A percentile compares a stretch with the other conserved stretches of the same genome.
Conservation (phyloP, 1,140 invertebrate genomes). For the Adoxophyes honmai region DNA sequence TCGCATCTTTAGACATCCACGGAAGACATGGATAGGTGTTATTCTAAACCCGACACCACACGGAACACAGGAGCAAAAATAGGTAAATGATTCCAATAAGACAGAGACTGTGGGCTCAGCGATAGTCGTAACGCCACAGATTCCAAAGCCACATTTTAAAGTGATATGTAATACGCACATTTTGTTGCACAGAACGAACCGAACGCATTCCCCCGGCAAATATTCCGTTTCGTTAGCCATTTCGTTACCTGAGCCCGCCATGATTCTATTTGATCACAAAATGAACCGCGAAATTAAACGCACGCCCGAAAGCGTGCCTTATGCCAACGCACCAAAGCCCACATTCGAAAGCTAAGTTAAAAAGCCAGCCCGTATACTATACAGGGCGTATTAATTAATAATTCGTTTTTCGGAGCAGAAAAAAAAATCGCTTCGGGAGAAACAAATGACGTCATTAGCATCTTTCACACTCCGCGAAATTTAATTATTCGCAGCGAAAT, state of each 20-base stretch:
- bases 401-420: conserved; percentile 6
- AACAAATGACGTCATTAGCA: conserved; percentile 14
- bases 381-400: conserved; percentile 11
- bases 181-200: no score
- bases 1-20: no score
- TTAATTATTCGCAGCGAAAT: conserved; percentile 11
- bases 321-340: neutral
- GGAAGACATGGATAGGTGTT: no score
- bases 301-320: neutral
- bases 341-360: neutral
- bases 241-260: neutral
- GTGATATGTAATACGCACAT: no score
- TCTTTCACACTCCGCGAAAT: conserved; percentile 8
- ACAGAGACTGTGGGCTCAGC: no score
- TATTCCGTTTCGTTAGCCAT: neutral
- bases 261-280: conserved; percentile 7
- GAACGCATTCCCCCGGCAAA: neutral
- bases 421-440: conserved; percentile 1
- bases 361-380: neutral
- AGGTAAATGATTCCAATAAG: no score
- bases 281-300: neutral
- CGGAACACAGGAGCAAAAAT: no score
- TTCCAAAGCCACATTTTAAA: no score
- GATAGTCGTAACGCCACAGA: no score
- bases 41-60: no score